Conservation (phyloP, 2,113 vertebrate genomes). For the Petroica traversi region DNA sequence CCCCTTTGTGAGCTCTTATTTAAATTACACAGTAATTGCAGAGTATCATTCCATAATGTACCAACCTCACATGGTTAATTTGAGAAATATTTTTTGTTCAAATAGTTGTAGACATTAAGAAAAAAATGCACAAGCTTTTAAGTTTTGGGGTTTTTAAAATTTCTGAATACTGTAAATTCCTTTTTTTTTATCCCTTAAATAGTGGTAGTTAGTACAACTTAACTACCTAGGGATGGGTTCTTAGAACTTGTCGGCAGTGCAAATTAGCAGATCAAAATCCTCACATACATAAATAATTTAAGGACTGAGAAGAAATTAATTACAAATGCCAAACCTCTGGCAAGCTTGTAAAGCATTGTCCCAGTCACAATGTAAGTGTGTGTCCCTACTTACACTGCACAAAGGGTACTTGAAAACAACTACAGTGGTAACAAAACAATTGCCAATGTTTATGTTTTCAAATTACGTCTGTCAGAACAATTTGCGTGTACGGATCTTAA, state of each 20-base stretch:
- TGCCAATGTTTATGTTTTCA: slow-evolving; percentile 21
- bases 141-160: neutral
- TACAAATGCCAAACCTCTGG: neutral
- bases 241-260: neutral
- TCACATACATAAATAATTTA: neutral
- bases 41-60: neutral
- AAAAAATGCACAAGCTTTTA: neutral
- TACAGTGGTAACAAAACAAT: neutral
- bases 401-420: neutral
- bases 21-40: neutral
- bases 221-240: neutral
- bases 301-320: neutral
- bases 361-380: neutral
- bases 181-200: neutral
- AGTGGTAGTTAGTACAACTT: neutral
- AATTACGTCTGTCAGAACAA: slow-evolving; percentile 6
- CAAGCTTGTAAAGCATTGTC: neutral
- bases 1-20: neutral
- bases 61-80: neutral
- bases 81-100: neutral
- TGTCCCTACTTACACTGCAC: neutral
- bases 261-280: neutral
- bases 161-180: neutral
- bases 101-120: neutral
- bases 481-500: neutral